Evolutionary conservation across 1,140 invertebrate species (phyloP), one percentile per base, ranked within the genome.

Genomic region (Drosophila bipectinata): DNA sequence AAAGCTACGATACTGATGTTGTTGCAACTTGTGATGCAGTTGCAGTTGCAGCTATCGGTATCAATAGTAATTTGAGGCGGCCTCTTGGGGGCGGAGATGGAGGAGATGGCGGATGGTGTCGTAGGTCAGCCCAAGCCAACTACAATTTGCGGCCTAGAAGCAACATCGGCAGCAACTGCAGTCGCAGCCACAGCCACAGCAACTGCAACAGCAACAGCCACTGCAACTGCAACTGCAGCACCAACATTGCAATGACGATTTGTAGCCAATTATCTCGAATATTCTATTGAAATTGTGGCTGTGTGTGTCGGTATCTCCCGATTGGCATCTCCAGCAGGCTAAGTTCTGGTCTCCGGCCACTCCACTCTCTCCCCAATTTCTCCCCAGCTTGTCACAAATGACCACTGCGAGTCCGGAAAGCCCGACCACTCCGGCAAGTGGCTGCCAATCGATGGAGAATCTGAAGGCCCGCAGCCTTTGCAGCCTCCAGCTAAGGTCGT

Each of bases 251-350:
- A 87, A 82, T 90, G 85, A 82, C 85, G 85, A 90, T 90, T 90
- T 90, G 85, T 90, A 90, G 87, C 87, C 85, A 90, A 90, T 90
- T 90, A 90, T 90, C 80, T 90, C 85, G 87, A 90, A 90, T 90
- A 90, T 87, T 90, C 81, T 90, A 90, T 90, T 90, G 87, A 90
- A 90, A 90, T 88, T 88, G 83, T 78, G 77, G 80, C 69, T 67
- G 72, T 58, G 71, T 76, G 60, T 52, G 45, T 14, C 3, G 15
- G 57, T 61, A 88, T 83, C 83, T 88, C 39, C 61, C 30, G 47
- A 59, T 74, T 66, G 79, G 72, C 72, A 82, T 88, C 82, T 82
- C 47, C 63, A 48, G 47, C 41, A 56, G 79, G 48, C 54, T 53
- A 34, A 72, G 41, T 37, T 76, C 76, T 32, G 32, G 44, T 21